Evolutionary conservation across 2,113 vertebrate species (phyloP), one percentile per base, ranked within the genome.

Genomic region (Larimichthys crocea): DNA sequence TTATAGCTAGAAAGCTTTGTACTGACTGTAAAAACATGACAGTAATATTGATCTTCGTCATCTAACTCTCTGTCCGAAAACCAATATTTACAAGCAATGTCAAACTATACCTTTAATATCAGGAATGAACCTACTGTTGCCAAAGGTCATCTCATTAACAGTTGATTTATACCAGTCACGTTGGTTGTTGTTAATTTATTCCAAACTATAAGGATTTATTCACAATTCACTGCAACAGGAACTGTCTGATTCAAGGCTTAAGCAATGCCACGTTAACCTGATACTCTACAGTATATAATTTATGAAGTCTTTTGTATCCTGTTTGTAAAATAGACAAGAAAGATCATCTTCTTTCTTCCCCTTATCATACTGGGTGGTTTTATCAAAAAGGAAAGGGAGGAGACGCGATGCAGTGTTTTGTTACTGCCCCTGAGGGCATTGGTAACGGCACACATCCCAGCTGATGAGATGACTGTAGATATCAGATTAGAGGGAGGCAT

Each of bases 331-430:
- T 15, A 67, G 29, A 57, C 9, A 56, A 86, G 60, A 53, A 64
- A 22, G 8, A 19, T 48, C 19, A 1, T 52, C 14, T 52, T 20
- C 5, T 65, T 63, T 46, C 52, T 72, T 12, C 3, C 5, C 11
- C n/a, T 55, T 19, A 42, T 86, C 83, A 31, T 42, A 8, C 87
- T 81, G 79, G 81, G 83, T 81, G 85, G 88, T 79, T 88, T 72
- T 3, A 84, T 68, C 55, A 60, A 31, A 85, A 60, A 76, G 74
- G 59, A 62, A 66, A 63, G 10, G 74, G 46, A 57, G 66, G 73
- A 44, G 62, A 49, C 35, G 11, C 53, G 50, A 56, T 5, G 22
- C 22, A 3, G 48, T 60, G 78, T 71, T 80, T 79, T 79, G 64
- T 79, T 59, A 19, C 57, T 3, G 46, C 71, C 83, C 76, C 81